Evolutionary conservation across 2,113 vertebrate genomes (phyloP).

Genomic region (Solenodon paradoxus): DNA sequence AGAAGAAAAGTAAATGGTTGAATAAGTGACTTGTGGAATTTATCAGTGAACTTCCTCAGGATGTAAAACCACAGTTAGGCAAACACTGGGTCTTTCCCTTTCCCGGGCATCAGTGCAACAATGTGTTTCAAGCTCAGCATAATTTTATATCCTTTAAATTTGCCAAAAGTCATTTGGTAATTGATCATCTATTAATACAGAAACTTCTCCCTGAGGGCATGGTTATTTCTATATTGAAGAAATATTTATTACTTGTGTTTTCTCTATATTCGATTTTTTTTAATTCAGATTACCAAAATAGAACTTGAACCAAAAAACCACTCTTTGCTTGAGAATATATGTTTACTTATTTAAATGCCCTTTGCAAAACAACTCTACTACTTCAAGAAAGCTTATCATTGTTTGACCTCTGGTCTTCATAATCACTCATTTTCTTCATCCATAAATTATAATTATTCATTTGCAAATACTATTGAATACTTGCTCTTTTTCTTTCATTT

Average conservation of each 20-base stretch:
- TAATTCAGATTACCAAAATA: background rate
- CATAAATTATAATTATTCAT: background rate
- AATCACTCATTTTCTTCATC: background rate
- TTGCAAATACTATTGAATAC: background rate
- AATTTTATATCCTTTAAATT: background rate
- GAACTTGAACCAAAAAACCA: background rate
- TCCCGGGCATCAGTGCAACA: background rate
- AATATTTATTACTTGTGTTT: background rate
- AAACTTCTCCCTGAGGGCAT: background rate
- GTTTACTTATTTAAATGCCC: background rate
- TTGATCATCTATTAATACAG: background rate
- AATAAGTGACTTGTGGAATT: background rate
- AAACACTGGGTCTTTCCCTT: background rate
- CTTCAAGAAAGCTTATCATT: background rate
- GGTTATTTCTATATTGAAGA: background rate
- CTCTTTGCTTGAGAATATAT: background rate
- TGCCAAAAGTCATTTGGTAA: background rate
- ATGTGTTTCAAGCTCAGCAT: background rate
- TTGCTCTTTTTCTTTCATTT: background rate
- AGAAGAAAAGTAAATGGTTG: background rate
- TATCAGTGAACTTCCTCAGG: background rate
- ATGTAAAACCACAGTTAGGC: background rate
- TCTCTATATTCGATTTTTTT: background rate
- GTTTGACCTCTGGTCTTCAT: background rate
- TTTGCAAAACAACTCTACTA: background rate